Evolutionary conservation across 2,888 invertebrate species (phyloP).

Genomic region (Perizoma flavofasciatum): DNA sequence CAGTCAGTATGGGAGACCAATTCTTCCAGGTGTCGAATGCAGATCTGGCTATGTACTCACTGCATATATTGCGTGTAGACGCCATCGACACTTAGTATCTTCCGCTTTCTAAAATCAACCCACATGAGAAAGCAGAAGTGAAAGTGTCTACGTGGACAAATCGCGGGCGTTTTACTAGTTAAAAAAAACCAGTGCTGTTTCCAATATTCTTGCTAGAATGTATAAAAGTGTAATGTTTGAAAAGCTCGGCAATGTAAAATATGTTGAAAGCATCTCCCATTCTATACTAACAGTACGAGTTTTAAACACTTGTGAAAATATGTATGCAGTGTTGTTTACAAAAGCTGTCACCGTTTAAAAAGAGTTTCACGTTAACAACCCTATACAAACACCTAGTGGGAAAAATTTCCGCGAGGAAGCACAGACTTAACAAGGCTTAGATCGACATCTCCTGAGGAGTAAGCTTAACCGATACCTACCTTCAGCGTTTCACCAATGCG

Average conservation of each 20-base stretch:
- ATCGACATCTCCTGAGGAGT: slow-evolving; percentile 52
- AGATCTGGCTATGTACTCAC: too few species aligned
- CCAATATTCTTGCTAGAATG: neutral
- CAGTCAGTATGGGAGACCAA: too few species aligned
- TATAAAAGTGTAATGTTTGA: too few species aligned
- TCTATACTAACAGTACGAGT: slow-evolving; percentile 10
- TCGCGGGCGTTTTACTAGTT: neutral
- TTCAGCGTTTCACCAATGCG: slow-evolving; percentile 29
- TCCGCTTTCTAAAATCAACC: too few species aligned
- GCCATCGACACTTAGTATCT: too few species aligned
- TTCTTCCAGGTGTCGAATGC: too few species aligned
- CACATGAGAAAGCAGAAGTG: too few species aligned
- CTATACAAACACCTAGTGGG: slow-evolving; percentile 40
- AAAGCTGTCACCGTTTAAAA: slow-evolving; percentile 36
- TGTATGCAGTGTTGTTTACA: slow-evolving; percentile 8
- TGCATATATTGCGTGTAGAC: too few species aligned
- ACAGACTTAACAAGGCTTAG: slow-evolving; percentile 69
- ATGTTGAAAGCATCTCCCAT: slow-evolving; percentile 4
- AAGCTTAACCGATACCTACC: slow-evolving; percentile 42
- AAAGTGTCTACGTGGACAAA: too few species aligned
- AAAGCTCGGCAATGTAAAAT: slow-evolving; percentile 1
- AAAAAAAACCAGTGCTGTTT: slow-evolving; percentile 5
- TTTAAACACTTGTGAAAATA: slow-evolving; percentile 13
- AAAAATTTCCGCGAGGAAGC: slow-evolving; percentile 60
- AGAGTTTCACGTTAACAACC: slow-evolving; percentile 41